These are phyloP conservation scores for Gymnobelideus leadbeateri DNA, from an alignment of 2,113 vertebrate genomes.

Conservation along the genomic window DNA sequence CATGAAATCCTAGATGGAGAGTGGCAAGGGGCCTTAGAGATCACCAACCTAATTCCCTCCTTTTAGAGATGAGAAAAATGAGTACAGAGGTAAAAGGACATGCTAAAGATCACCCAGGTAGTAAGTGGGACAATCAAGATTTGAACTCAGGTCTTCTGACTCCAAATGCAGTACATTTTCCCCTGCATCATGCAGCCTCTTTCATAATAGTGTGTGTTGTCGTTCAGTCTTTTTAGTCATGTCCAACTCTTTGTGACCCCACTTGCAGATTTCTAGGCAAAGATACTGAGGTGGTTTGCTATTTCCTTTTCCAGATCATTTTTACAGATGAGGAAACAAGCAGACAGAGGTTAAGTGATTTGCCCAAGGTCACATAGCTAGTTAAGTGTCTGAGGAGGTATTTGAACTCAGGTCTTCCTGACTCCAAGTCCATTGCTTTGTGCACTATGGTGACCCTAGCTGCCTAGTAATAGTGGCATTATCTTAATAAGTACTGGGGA, in stretches of 20 bases:
- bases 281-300: background rate
- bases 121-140: background rate
- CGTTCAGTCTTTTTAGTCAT: too few species aligned
- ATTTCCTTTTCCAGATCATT: background rate
- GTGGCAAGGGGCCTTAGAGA: background rate
- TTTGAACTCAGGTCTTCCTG: background rate
- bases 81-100: background rate
- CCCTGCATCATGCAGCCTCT: background rate
- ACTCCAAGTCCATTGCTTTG: background rate
- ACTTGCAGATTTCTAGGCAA: background rate
- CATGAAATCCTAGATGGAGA: background rate
- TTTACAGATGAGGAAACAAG: background rate
- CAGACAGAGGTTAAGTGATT: background rate
- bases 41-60: background rate
- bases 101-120: background rate
- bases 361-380: background rate
- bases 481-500: background rate
- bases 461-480: background rate
- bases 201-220: background rate
- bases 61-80: background rate
- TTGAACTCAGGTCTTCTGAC: background rate
- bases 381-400: background rate
- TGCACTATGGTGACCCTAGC: background rate
- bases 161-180: background rate
- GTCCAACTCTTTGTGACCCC: background rate